A percentile compares a stretch with the other conserved stretches of the same genome.
phyloP scores from a whole-genome alignment of 2,113 vertebrate genomes.

The Aegotheles bennettii region DNA sequence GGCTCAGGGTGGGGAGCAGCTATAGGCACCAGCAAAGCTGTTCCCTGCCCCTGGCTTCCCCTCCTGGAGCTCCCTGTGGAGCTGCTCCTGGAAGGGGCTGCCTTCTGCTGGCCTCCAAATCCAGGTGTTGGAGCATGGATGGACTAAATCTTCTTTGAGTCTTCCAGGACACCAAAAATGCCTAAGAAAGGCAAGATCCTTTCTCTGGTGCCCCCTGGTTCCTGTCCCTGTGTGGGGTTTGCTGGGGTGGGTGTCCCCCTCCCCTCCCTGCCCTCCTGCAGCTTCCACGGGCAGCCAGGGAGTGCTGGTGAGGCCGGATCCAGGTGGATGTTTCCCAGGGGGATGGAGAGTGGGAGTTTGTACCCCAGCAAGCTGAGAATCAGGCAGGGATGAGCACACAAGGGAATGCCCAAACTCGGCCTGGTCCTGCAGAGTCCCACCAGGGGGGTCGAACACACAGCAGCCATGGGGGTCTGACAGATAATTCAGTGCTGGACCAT shows the following conservation, averaged over 20 bases:
- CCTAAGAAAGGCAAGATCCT: not conserved
- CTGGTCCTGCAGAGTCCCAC: not conserved
- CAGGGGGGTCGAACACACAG: fast-evolving
- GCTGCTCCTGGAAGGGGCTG: not conserved
- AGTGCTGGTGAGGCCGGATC: not conserved
- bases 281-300: not conserved
- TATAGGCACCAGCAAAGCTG: not conserved
- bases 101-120: not conserved
- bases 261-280: not conserved
- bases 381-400: not conserved
- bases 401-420: not conserved
- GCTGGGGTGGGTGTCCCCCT: not conserved
- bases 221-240: not conserved
- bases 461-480: fast-evolving
- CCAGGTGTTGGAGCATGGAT: not conserved
- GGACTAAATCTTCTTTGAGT: not conserved
- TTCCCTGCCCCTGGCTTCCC: not conserved
- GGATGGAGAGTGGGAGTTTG: not conserved
- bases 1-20: not conserved
- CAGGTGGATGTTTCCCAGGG: not conserved
- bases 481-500: no score
- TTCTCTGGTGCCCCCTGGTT: not conserved
- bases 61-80: not conserved
- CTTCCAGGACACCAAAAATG: not conserved
- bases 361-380: not conserved